Percentiles rank a stretch among this genome's conserved stretches.
These are phyloP conservation scores for Panthera uncia DNA, from an alignment of 2,113 vertebrate genomes.

Conservation along the genomic window DNA sequence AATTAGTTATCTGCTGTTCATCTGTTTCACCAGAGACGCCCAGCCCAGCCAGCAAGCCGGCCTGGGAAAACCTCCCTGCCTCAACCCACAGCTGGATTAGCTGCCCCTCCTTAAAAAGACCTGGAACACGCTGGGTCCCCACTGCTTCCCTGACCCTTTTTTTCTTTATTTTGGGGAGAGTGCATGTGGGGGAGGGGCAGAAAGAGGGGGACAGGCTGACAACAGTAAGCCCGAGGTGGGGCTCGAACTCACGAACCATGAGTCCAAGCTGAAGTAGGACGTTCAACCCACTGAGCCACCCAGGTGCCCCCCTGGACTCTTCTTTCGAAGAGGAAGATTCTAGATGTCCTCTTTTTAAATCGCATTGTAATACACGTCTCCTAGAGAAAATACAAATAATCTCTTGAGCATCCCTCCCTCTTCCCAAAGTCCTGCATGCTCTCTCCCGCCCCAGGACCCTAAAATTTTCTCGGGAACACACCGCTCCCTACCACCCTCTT, in stretches of 20 bases:
- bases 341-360: not conserved
- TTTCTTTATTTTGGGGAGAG: no score
- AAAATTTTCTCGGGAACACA: not conserved
- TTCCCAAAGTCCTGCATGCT: not conserved
- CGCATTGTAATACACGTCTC: not conserved
- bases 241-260: no score
- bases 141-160: not conserved
- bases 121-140: not conserved
- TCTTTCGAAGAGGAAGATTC: not conserved
- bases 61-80: not conserved
- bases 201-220: no score
- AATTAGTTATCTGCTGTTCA: slow-evolving; percentile 32
- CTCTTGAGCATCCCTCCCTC: not conserved
- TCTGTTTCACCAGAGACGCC: not conserved
- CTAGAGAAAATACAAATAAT: not conserved
- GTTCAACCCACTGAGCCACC: no score
- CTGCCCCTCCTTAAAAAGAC: not conserved
- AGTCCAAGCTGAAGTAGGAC: no score
- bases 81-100: not conserved
- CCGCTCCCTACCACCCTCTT: not conserved
- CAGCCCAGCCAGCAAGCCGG: not conserved
- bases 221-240: no score
- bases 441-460: not conserved
- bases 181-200: no score
- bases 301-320: not conserved